Percentiles rank a stretch among this genome's conserved stretches.
phyloP scores from a whole-genome alignment of 2,797 vertebrate genomes.

The Phyllotis vaccarum region DNA sequence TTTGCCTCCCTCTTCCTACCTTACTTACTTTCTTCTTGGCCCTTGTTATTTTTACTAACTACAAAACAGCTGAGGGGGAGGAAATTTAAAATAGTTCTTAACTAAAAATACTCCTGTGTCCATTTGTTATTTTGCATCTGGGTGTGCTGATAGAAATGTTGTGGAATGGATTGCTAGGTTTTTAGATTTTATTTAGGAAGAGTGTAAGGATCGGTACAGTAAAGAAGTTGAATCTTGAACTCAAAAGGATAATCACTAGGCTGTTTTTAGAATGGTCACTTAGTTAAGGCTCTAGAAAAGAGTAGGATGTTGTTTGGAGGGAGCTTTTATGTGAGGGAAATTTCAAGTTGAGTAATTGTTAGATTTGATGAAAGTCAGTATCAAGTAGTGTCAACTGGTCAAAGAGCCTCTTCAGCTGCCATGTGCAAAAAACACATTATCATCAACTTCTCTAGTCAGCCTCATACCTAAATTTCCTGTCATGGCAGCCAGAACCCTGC shows the following conservation, averaged over 20 bases:
- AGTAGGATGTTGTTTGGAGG: conserved; percentile 50
- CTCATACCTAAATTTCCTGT: conserved; percentile 22
- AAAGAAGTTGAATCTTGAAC: conserved; percentile 53
- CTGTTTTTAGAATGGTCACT: conserved; percentile 57
- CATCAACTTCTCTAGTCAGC: not conserved
- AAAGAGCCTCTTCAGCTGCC: conserved; percentile 52
- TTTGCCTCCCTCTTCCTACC: not conserved
- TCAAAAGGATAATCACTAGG: conserved; percentile 10
- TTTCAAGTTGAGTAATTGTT: conserved; percentile 67
- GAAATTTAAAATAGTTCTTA: conserved; percentile 59
- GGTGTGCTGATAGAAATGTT: conserved; percentile 7
- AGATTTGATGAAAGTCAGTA: conserved; percentile 56
- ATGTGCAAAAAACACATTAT: conserved; percentile 64
- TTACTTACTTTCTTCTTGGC: conserved; percentile 12
- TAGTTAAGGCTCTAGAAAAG: conserved; percentile 42
- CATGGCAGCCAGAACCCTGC: not conserved
- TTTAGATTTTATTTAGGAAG: conserved; percentile 66
- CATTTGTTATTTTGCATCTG: conserved; percentile 60
- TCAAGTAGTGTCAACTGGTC: conserved; percentile 34
- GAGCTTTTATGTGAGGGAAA: conserved; percentile 58
- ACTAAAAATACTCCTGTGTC: not conserved
- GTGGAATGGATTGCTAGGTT: conserved; percentile 7
- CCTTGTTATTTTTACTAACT: conserved; percentile 60
- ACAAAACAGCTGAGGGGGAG: not conserved
- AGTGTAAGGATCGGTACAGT: conserved; percentile 24